phyloP scores from a whole-genome alignment of 1,140 invertebrate genomes.

The Scaptomyza graminum region DNA sequence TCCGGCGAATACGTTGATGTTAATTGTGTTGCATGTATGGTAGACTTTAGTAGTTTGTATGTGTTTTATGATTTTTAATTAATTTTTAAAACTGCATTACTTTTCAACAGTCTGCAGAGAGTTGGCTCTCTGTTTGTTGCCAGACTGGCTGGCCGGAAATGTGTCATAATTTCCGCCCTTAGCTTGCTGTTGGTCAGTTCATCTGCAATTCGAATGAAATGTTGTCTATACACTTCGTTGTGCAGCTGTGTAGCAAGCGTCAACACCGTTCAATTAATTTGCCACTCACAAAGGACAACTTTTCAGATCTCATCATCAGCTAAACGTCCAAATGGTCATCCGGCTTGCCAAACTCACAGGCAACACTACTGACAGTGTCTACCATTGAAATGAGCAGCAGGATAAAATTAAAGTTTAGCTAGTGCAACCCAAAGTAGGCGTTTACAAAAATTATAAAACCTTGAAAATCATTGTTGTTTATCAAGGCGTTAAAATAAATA shows the following conservation, averaged over 20 bases:
- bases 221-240: conserved; percentile 1
- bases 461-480: not conserved
- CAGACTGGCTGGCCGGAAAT: conserved; percentile 48
- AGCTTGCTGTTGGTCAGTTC: conserved; percentile 73
- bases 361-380: conserved; percentile 31
- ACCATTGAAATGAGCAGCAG: not conserved
- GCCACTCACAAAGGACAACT: conserved; percentile 52
- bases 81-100: conserved; percentile 75
- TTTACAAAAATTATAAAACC: not conserved
- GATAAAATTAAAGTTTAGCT: not conserved
- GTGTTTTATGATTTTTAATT: conserved; percentile 80
- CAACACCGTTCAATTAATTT: conserved; percentile 77
- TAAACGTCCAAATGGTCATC: conserved; percentile 28
- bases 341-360: conserved; percentile 56
- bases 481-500: not conserved
- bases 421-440: not conserved
- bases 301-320: conserved; percentile 17
- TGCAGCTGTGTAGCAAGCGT: conserved; percentile 30
- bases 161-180: conserved; percentile 71
- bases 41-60: too few relatives aligned
- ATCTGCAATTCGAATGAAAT: conserved; percentile 65
- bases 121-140: conserved; percentile 15
- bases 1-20: conserved; percentile 34
- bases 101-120: conserved; percentile 51
- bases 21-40: conserved; percentile 27